A percentile compares a stretch with the other conserved stretches of the same genome.
Conservation (phyloP, 1,140 invertebrate species). For the Pogonomyrmex californicus region DNA sequence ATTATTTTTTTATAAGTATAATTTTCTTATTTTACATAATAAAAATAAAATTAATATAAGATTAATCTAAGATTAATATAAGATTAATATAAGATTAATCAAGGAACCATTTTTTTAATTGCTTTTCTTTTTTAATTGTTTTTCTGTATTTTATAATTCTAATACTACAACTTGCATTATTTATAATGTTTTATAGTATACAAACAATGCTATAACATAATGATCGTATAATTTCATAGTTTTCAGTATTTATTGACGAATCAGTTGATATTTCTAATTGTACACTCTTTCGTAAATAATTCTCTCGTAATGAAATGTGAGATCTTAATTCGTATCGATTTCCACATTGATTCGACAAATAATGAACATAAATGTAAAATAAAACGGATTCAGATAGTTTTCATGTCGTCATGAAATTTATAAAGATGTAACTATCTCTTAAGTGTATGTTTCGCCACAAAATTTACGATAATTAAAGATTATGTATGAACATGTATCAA, state of each 20-base stretch:
- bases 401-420: neutral
- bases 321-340: neutral
- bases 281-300: slow-evolving; percentile 24
- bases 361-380: slow-evolving; percentile 15
- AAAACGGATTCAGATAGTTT: neutral
- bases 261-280: slow-evolving; percentile 39
- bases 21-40: neutral
- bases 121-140: neutral
- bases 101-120: neutral
- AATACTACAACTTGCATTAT: neutral
- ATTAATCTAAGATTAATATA: slow-evolving; percentile 5
- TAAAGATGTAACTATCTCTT: neutral
- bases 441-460: neutral
- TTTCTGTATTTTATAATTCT: neutral
- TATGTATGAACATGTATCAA: neutral
- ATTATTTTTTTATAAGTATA: neutral
- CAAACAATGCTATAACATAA: slow-evolving; percentile 1
- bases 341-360: slow-evolving; percentile 16
- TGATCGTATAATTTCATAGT: slow-evolving; percentile 26
- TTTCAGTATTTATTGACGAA: slow-evolving; percentile 15
- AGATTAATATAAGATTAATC: slow-evolving; percentile 1
- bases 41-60: neutral
- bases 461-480: neutral
- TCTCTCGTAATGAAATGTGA: slow-evolving; percentile 37
- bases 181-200: neutral